Base-by-base conservation (phyloP, 2,888 invertebrate species). In the Orthosia gothica region DNA sequence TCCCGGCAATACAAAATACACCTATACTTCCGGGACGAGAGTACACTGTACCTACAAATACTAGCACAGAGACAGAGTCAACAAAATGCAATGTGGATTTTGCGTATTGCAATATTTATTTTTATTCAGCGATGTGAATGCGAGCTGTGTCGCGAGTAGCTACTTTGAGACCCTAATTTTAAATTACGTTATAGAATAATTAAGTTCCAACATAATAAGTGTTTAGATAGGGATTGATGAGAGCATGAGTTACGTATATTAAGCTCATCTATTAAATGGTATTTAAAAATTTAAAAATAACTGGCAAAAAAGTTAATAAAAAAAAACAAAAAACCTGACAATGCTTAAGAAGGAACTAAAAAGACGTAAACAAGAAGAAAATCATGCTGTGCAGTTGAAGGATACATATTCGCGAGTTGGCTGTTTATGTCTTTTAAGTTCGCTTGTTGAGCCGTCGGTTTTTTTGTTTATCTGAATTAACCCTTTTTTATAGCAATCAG, bases 11-110 rank as follows among this genome's bases (percentile, higher is more conserved):
- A 55, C 26, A 61, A 61, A 23, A 32, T 45, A 65, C 26, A 79
- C 45, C 73, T 32, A 65, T 50, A 50, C 26, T 61, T 74, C 74
- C 45, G 74, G 26, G 16, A 54, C 20, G 65, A 52, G 16, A 45
- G 26, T 18, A 47, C 16, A 20, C 1, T 59, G 18, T 15, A 26
- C 7, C 40, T 26, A 20, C 20, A 50, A 58, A 63, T 52, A 52
- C 23, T 11, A 15, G 47, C n/a, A n/a, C 20, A 50, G 50, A 47
- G 13, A 58, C n/a, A 40, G 58, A 79, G 52, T 63, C 40, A 78
- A 71, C 52, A 79, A 40, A 58, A 76, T 62, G 45, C 45, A 50
- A 62, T 57, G 57, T 45, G 32, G 13, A 47, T 71, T 71, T 62
- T 13, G n/a, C 16, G 23, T 50, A 23, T 54, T 45, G 61, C 26